These are phyloP conservation scores for Schlechtendalia chinensis DNA, from an alignment of 1,140 invertebrate species.

Conservation along the genomic window DNA sequence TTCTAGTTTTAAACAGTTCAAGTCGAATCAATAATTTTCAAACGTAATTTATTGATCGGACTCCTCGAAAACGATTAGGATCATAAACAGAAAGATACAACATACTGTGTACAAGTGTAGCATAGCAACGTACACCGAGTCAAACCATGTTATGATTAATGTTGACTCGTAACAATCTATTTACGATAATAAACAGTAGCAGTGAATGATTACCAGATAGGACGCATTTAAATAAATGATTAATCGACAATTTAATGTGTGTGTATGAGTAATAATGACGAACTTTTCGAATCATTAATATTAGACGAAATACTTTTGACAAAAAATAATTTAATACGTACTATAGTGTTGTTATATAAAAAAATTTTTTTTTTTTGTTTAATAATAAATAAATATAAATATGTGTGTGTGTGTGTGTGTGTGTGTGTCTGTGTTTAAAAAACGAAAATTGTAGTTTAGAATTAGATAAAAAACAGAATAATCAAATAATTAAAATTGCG, in stretches of 20 bases:
- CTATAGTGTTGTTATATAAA: no score
- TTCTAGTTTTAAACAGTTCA: neutral
- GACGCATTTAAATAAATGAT: conserved; percentile 14
- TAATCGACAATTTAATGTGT: neutral
- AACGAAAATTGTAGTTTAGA: no score
- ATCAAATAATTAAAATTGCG: neutral
- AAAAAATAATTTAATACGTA: neutral
- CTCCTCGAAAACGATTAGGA: neutral
- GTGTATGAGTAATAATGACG: neutral
- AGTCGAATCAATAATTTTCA: neutral
- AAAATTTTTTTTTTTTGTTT: no score
- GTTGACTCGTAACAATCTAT: conserved; percentile 1
- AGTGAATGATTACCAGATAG: neutral
- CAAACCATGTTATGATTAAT: conserved; percentile 20
- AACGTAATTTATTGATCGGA: neutral
- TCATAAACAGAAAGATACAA: neutral
- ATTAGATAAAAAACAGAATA: no score
- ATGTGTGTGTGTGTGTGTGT: no score
- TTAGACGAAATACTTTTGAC: neutral
- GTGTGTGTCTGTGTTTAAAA: no score
- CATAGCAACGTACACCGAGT: neutral
- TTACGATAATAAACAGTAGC: conserved; percentile 17
- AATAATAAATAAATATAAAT: no score
- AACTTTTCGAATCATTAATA: neutral
- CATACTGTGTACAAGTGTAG: neutral